Evolutionary conservation across 1,140 invertebrate species (phyloP), one percentile per base, ranked within the genome.

Genomic region (Latrodectus geometricus): DNA sequence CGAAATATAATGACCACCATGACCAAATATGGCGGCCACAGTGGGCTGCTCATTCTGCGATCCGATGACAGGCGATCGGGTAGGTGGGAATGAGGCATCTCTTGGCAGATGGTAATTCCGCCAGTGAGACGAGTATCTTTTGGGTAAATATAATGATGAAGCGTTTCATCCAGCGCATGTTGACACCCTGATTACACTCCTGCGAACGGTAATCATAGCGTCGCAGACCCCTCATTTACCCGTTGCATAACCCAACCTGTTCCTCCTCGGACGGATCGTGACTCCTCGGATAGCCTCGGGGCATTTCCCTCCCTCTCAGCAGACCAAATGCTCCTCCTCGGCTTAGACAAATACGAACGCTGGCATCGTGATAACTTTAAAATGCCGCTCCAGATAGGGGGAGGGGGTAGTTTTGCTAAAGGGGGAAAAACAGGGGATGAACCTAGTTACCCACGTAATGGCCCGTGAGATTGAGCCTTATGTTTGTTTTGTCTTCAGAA

Each of bases 111-210:
- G 81, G 81, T 23, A 50, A 73, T 23, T 52, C 66, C 35, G 48
- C 56, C 20, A 21, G 20, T 12, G 56, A 17, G 48, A 9, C 9
- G 35, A 61, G 23, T 50, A 72, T 73, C 56, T 72, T 75, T 52
- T 83, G 81, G 73, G 81, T 75, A 83, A 83, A 83, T 75, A 83
- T 83, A 83, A 83, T 75, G 81, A 83, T 75, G 70, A 75, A 83
- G 61, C 81, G 56, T 83, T 74, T 83, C 81, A 83, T 83, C 70
- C 65, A 72, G 72, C 66, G 54, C 20, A 83, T 83, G 81, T 83
- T 83, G 81, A 83, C 81, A 83, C 72, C 56, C 81, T 83, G 81
- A 83, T 83, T 83, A 83, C 61, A 83, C 81, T 75, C 56, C 48
- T 14, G 72, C 56, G 52, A n/a, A 50, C 72, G 52, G 12, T 83